phyloP scores from a whole-genome alignment of 2,888 invertebrate genomes.

The Slavum lentiscoides region DNA sequence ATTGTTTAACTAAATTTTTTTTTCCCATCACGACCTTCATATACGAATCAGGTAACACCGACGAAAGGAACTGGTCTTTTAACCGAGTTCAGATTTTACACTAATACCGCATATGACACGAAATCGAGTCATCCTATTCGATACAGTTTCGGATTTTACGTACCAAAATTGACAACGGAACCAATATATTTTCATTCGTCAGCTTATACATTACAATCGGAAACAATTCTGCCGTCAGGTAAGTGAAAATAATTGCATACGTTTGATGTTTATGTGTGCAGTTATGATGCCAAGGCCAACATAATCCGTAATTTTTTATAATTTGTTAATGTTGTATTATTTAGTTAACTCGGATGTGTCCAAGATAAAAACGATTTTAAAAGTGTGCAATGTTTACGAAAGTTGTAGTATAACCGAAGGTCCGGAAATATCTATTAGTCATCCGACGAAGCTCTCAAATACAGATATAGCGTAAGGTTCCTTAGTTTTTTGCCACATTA shows the following conservation, averaged over 20 bases:
- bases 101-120: conserved; percentile 26
- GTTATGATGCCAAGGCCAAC: no score
- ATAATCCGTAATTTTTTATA: neutral
- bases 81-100: conserved; percentile 37
- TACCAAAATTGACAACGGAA: neutral
- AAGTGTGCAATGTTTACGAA: conserved; percentile 37
- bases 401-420: conserved; percentile 45
- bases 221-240: conserved; percentile 38
- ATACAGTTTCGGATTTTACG: conserved; percentile 44
- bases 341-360: conserved; percentile 10
- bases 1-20: neutral
- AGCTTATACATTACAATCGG: conserved; percentile 23
- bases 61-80: conserved; percentile 39
- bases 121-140: conserved; percentile 40
- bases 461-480: conserved; percentile 25
- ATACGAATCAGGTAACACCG: conserved; percentile 12
- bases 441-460: conserved; percentile 3
- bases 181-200: conserved; percentile 47
- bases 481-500: no score
- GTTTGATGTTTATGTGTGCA: no score
- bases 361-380: conserved; percentile 34
- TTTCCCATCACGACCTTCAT: neutral
- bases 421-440: conserved; percentile 30
- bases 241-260: neutral
- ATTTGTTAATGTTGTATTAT: neutral